Base-by-base conservation (phyloP, 2,113 vertebrate genomes). In the Psittacara wagleri region DNA sequence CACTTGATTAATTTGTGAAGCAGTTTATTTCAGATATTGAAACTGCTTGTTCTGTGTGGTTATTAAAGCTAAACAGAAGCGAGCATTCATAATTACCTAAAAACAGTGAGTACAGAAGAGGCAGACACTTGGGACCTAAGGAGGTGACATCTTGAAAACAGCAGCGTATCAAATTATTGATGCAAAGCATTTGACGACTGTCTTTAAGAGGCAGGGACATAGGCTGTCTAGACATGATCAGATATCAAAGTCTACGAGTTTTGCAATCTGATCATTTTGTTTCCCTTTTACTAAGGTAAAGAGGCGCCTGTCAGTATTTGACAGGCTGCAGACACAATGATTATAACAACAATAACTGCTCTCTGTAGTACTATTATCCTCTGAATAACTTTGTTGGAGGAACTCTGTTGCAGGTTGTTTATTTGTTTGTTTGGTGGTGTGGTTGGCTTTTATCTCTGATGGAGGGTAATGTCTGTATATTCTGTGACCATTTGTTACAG, bases 211-310 rank as follows among this genome's bases (percentile, higher is more conserved):
- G 66, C 84, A 94, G 93, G 90, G 94, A 96, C 92, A 95, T 95
- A 95, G 94, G 79, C 95, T 95, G 90, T 96, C 95, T 98, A 98
- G 97, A 97, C 93, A 80, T 82, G 97, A 98, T 98, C 97, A 92
- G 95, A 98, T 98, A 98, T 96, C 97, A 95, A 88, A 95, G 93
- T 93, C 68, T 85, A 91, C 33, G 68, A 66, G 95, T 95, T 97
- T 96, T 96, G 96, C 96, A 98, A 98, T 97, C 96, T 97, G 98
- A 98, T 98, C 92, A 89, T 96, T 88, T 93, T 91, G 93, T 96
- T 97, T 96, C 94, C 86, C 28, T 94, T 96, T 93, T 87, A 74
- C 76, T 57, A 83, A 95, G 83, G 90, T 96, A 97, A 96, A 95
- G 93, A 97, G 96, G 92, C 54, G 70, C 95, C 96, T 98, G 80